Percentiles rank a stretch among this genome's conserved stretches.
Conservation (phyloP, 2,888 invertebrate species). For the Pachycephus smyrnensis region DNA sequence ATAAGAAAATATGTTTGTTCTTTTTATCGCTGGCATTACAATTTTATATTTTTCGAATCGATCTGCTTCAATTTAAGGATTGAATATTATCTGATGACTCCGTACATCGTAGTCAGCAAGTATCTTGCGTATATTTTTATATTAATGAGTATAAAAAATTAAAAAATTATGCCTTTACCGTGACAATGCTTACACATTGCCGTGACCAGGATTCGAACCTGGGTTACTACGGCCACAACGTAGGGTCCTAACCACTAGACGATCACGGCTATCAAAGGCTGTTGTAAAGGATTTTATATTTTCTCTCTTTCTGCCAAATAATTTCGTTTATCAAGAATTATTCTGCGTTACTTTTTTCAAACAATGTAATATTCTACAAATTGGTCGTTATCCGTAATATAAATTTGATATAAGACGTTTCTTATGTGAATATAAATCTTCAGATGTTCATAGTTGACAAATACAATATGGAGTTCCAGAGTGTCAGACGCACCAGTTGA, state of each 20-base stretch:
- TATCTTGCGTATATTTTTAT: not conserved
- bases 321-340: not conserved
- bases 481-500: not conserved
- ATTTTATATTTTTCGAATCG: not conserved
- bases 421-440: not conserved
- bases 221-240: slow-evolving; percentile 84
- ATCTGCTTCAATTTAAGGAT: not conserved
- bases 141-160: not conserved
- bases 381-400: not conserved
- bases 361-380: not conserved
- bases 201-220: slow-evolving; percentile 83
- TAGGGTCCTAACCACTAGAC: slow-evolving; percentile 82
- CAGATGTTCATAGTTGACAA: not conserved
- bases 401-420: not conserved
- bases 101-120: no score
- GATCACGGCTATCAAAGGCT: slow-evolving; percentile 71
- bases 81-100: not conserved
- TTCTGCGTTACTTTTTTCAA: not conserved
- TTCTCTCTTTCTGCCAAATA: not conserved
- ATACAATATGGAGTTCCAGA: not conserved
- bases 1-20: not conserved
- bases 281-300: not conserved
- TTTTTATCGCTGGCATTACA: not conserved
- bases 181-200: slow-evolving; percentile 60
- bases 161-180: slow-evolving; percentile 18